These are phyloP conservation scores for Dinomys branickii DNA, from an alignment of 2,113 vertebrate genomes.

Conservation along the genomic window DNA sequence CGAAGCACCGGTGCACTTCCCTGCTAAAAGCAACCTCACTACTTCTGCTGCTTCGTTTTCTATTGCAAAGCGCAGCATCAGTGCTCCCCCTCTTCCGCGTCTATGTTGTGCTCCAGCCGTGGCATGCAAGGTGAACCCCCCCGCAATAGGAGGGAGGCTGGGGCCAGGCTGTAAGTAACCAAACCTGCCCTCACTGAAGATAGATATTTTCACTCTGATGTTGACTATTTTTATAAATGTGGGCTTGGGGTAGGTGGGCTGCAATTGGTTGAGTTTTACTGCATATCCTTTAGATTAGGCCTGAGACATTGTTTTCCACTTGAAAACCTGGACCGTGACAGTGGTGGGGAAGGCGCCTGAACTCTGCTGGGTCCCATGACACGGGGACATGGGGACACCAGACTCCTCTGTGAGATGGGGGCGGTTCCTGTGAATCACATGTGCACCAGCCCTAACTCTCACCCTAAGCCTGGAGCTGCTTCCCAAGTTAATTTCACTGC, in stretches of 20 bases:
- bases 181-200: not conserved
- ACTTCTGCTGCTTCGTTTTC: constrained; percentile 27
- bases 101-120: not conserved
- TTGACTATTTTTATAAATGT: not conserved
- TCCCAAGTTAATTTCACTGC: not conserved
- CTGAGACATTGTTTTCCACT: not conserved
- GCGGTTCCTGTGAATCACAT: not conserved
- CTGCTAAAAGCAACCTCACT: constrained; percentile 42
- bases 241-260: not conserved
- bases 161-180: not conserved
- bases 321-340: not conserved
- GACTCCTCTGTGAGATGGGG: not conserved
- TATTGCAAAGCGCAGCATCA: not conserved
- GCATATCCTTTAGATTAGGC: not conserved
- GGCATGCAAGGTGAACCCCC: not conserved
- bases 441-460: not conserved
- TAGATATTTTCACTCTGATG: not conserved
- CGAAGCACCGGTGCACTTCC: not conserved
- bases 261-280: not conserved
- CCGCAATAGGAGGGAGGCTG: not conserved
- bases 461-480: not conserved
- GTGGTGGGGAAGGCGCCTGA: not conserved
- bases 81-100: not conserved
- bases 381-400: not conserved
- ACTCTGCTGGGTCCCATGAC: too few species aligned